A percentile compares a stretch with the other conserved stretches of the same genome.
These are phyloP conservation scores for Epicauta chinensis DNA, from an alignment of 1,140 invertebrate genomes.

Conservation along the genomic window DNA sequence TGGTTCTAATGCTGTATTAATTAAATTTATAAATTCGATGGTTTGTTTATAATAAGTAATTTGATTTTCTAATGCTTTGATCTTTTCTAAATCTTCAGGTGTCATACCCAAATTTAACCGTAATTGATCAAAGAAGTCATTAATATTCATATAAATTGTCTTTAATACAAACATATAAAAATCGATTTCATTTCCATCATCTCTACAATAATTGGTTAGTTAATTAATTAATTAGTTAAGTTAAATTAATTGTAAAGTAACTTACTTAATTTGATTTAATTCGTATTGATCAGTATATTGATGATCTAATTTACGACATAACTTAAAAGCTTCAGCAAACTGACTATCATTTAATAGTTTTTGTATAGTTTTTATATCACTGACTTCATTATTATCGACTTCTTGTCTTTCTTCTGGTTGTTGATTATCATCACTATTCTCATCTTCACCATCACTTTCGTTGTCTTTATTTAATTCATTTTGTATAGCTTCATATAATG, in stretches of 20 bases:
- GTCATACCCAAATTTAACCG: constrained; percentile 11
- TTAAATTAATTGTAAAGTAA: background rate
- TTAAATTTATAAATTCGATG: constrained; percentile 28
- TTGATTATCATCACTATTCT: too few relatives aligned
- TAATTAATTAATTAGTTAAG: constrained; percentile 1
- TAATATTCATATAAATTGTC: constrained; percentile 21
- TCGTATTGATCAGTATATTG: constrained; percentile 13
- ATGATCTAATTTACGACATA: constrained; percentile 13
- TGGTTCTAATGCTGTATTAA: constrained; percentile 24
- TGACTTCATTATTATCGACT: constrained; percentile 15
- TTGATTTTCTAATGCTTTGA: constrained; percentile 17
- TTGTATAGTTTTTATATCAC: constrained; percentile 19
- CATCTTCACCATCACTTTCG: constrained; percentile 9
- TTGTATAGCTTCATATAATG: constrained; percentile 21
- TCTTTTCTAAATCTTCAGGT: constrained; percentile 23
- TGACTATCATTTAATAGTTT: constrained; percentile 23
- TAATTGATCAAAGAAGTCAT: constrained; percentile 16
- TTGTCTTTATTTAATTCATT: constrained; percentile 22
- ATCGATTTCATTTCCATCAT: constrained; percentile 13
- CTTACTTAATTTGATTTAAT: constrained; percentile 16
- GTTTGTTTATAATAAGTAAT: constrained; percentile 26
- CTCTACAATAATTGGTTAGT: constrained; percentile 22
- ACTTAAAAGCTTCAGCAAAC: constrained; percentile 26
- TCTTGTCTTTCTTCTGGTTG: too few relatives aligned
- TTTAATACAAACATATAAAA: constrained; percentile 24